Evolutionary conservation across 2,113 vertebrate genomes (phyloP), one percentile per base, ranked within the genome.

Genomic region (Heterotilapia buettikoferi): DNA sequence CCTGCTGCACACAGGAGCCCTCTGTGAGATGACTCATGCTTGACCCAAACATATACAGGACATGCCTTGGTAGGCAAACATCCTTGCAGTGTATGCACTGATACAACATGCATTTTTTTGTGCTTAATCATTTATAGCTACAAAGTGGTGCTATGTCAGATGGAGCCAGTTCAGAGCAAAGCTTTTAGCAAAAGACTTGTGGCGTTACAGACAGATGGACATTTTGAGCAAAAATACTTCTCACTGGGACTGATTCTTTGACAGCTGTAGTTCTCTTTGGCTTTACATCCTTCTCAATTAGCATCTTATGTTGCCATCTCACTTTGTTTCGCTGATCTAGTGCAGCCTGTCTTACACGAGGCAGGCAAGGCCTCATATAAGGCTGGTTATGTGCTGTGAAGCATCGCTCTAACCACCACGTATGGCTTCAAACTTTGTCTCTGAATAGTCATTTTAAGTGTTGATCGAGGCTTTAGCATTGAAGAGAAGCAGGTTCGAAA

Each of bases 1-100:
- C 36, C 56, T 79, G 81, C 90, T 88, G 88, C 61, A 90, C 9
- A 78, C 18, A 45, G 87, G 54, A 88, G n/a, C 68, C 83, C 73
- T 90, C 88, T 90, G 87, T 86, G 90, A 87, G 50, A 91, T 91
- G 82, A 89, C 91, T 92, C 87, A 24, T 73, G 47, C 29, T 19
- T 90, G 86, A 91, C 87, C 93, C 68, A 73, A 63, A 86, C 84
- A 78, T 85, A 88, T 36, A 81, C 82, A 83, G 83, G 80, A 73
- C 54, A 80, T 57, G 43, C 7, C 18, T 4, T 40, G 43, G 53
- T 63, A 80, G 52, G 57, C 59, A 52, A 53, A 85, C 36, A 84
- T 68, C 26, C 9, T 16, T 36, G 6, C n/a, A 84, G 52, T 33
- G 38, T 53, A 56, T 78, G 16, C 7, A 53, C 4, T 21, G 8